Evolutionary conservation across 1,140 invertebrate species (phyloP), one percentile per base, ranked within the genome.

Genomic region (Rhysida immarginata): DNA sequence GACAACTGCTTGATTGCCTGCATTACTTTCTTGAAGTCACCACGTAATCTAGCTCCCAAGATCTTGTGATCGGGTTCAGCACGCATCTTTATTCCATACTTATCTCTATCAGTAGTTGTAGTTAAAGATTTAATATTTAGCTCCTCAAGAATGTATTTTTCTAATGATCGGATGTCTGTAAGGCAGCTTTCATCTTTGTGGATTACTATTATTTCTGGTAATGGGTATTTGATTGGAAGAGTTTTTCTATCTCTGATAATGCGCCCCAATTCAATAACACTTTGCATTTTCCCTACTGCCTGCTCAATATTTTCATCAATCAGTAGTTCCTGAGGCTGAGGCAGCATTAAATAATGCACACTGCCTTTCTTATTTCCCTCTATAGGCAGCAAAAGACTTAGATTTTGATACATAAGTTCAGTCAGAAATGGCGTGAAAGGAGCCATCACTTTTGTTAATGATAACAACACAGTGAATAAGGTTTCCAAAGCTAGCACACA

Each of bases 351-450:
- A 66, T 85, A 96, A 66, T 96, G 91, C 1, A 96, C 81, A 64
- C 87, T 90, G 24, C 80, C 80, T 68, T 26, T 66, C 65, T 41
- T 65, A 60, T 26, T 77, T 75, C 2, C 65, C 56, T 72, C 66
- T 46, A 18, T 53, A 26, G 54, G 60, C 53, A 68, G 71, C 62
- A 81, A 62, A 60, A 75, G 73, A 35, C 78, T 78, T 56, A 98
- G 68, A 52, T 86, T 85, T 68, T 95, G 88, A 71, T 91, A 99
- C 80, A 99, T 95, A 25, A 84, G 80, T 71, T 99, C 96, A 18
- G 92, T 87, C 18, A 99, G 74, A 70, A 96, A 99, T 1, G 96
- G 96, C 2, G 92, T 96, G 71, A 99, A 97, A 0, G 96, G 92
- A 3, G 96, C 87, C 83, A 97, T 96, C 42, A 96, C 81, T 62